phyloP scores from a whole-genome alignment of 2,113 vertebrate species.

The Physeter macrocephalus region DNA sequence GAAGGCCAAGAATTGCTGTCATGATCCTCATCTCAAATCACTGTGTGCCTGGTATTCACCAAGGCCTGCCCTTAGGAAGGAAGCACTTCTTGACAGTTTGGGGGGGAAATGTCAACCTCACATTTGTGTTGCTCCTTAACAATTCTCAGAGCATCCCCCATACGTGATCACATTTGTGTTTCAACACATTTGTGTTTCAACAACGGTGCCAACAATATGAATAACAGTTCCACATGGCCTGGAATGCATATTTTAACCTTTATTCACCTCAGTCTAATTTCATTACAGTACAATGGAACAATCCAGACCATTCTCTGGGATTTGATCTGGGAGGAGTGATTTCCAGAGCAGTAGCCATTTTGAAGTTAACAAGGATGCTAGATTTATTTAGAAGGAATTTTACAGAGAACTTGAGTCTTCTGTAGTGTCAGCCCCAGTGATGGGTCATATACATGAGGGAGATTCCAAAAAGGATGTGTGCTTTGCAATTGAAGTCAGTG shows the following conservation, averaged over 20 bases:
- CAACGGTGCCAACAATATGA: slow-evolving; percentile 20
- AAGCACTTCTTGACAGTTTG: slow-evolving; percentile 8
- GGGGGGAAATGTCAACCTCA: neutral
- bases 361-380: slow-evolving; percentile 55
- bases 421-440: neutral
- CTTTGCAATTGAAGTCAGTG: slow-evolving; percentile 55
- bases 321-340: slow-evolving; percentile 36
- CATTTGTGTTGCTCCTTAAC: slow-evolving; percentile 24
- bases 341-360: slow-evolving; percentile 58
- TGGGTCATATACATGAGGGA: slow-evolving; percentile 48
- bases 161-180: slow-evolving; percentile 1
- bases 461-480: slow-evolving; percentile 56
- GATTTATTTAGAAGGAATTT: slow-evolving; percentile 59
- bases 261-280: slow-evolving; percentile 53
- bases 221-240: slow-evolving; percentile 31
- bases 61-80: neutral
- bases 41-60: neutral
- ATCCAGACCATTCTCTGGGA: slow-evolving; percentile 37
- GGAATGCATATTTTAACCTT: slow-evolving; percentile 43
- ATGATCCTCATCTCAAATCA: neutral
- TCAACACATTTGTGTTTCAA: neutral
- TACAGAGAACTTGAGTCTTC: slow-evolving; percentile 57
- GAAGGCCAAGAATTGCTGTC: neutral
- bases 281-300: slow-evolving; percentile 1
- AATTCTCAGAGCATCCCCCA: slow-evolving; percentile 7